A percentile compares a stretch with the other conserved stretches of the same genome.
phyloP scores from a whole-genome alignment of 1,140 invertebrate genomes.

The Philotrypesis tridentata region DNA sequence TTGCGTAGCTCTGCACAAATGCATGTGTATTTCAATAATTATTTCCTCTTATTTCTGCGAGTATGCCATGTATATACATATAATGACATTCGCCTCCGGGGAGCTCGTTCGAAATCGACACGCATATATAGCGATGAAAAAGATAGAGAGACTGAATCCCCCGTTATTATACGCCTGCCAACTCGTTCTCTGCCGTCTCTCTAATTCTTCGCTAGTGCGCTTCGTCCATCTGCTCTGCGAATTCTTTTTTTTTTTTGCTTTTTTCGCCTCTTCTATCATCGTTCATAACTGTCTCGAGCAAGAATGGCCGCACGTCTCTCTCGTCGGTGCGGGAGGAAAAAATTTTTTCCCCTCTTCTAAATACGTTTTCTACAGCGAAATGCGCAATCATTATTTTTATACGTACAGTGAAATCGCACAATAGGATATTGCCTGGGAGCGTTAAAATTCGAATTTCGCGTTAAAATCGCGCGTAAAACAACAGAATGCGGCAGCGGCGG shows the following conservation, averaged over 20 bases:
- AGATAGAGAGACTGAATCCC: not conserved
- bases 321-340: too few relatives aligned
- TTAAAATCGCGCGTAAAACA: not conserved
- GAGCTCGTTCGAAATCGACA: conserved; percentile 21
- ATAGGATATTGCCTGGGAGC: not conserved
- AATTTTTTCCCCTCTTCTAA: conserved; percentile 19
- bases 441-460: not conserved
- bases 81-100: conserved; percentile 12
- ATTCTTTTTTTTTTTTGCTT: not conserved
- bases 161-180: not conserved
- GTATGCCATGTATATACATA: too few relatives aligned
- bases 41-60: conserved; percentile 18
- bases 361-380: not conserved
- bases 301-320: too few relatives aligned
- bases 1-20: too few relatives aligned
- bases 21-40: conserved; percentile 37
- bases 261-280: not conserved
- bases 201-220: not conserved
- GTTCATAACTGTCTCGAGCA: not conserved
- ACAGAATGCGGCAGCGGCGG: not conserved
- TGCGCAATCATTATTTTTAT: not conserved
- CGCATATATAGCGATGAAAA: not conserved
- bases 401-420: too few relatives aligned
- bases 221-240: not conserved
- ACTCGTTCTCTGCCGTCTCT: conserved; percentile 4